These are phyloP conservation scores for Hypanus sabinus DNA, from an alignment of 2,113 vertebrate species.

Conservation along the genomic window DNA sequence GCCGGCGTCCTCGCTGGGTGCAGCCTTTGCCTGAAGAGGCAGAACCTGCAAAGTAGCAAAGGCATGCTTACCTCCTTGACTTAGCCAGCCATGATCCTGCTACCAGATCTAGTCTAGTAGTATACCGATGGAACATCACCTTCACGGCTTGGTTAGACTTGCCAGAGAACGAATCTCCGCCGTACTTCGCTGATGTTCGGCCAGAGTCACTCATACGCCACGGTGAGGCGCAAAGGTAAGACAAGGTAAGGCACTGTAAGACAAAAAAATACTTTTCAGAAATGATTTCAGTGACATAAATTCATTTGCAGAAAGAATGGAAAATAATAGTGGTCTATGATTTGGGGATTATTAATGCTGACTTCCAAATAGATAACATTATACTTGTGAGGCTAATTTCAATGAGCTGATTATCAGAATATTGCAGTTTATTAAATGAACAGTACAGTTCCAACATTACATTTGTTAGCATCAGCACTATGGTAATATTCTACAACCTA, in stretches of 20 bases:
- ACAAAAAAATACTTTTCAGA: background rate
- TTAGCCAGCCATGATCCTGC: too few species aligned
- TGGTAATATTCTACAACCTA: background rate
- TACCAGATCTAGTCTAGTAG: too few species aligned
- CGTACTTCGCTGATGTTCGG: too few species aligned
- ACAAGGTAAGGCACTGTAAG: background rate
- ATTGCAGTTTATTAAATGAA: background rate
- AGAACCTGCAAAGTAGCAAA: too few species aligned
- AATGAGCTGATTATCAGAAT: background rate
- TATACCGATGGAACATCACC: too few species aligned
- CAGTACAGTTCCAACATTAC: background rate
- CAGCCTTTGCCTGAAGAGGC: too few species aligned
- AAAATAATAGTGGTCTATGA: background rate
- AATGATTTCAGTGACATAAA: background rate
- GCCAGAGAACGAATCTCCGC: too few species aligned
- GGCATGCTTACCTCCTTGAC: too few species aligned
- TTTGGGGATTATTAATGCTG: background rate
- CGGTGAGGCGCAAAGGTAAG: too few species aligned
- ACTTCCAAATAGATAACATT: background rate
- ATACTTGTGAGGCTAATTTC: background rate
- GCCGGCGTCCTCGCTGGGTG: too few species aligned
- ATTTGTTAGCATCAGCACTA: background rate
- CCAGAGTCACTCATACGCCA: too few species aligned
- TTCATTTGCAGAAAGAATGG: background rate
- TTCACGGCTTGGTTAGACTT: too few species aligned